These are phyloP conservation scores for Lasioglossum marginatum DNA, from an alignment of 2,888 invertebrate species.

Conservation along the genomic window DNA sequence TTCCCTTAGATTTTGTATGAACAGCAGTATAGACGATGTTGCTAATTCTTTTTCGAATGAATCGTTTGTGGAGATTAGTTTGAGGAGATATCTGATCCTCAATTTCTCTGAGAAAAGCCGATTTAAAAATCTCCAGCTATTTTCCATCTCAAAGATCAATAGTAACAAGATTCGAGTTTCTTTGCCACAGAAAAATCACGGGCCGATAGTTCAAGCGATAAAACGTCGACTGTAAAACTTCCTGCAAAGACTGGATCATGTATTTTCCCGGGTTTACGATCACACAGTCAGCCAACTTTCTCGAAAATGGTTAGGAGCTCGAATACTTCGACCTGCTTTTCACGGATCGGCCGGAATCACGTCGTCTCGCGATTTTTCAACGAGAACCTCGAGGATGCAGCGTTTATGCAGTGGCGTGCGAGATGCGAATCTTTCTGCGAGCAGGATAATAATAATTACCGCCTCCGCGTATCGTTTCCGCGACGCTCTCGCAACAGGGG, in stretches of 20 bases:
- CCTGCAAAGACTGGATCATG: background rate
- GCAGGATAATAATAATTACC: slow-evolving; percentile 71
- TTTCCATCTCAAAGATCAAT: background rate
- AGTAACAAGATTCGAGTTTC: too few relatives aligned
- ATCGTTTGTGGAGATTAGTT: background rate
- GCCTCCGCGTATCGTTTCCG: slow-evolving; percentile 47
- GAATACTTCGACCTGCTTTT: slow-evolving; percentile 1
- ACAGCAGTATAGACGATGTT: background rate
- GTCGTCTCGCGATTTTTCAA: background rate
- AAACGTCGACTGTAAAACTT: background rate
- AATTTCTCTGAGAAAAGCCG: background rate
- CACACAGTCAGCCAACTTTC: background rate
- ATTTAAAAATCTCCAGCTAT: background rate
- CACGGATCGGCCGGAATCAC: background rate
- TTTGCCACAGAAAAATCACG: background rate
- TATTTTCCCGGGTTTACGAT: background rate
- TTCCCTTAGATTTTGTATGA: too few relatives aligned
- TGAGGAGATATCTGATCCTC: background rate
- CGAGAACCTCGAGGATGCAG: background rate
- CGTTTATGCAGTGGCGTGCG: slow-evolving; percentile 61
- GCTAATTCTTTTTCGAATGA: background rate
- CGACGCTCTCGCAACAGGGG: slow-evolving; percentile 51
- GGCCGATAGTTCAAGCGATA: background rate
- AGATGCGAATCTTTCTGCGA: slow-evolving; percentile 69
- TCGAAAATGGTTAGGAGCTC: background rate